Evolutionary conservation across 1,140 invertebrate species (phyloP).

Genomic region (Cotesia vestalis): DNA sequence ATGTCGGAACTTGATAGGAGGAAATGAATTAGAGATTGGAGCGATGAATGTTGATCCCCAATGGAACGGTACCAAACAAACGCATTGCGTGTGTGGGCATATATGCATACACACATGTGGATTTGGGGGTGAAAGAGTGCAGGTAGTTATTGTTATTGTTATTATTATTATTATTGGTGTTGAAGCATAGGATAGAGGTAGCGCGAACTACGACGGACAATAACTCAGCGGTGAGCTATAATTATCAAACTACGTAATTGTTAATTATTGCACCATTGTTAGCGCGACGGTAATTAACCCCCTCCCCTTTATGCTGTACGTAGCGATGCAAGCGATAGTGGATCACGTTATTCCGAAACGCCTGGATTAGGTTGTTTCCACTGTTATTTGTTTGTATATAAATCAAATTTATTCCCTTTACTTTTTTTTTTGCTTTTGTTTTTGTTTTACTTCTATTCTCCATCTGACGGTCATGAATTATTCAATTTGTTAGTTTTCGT

Average conservation of each 20-base stretch:
- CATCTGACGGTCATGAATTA: no score
- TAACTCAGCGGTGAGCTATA: slow-evolving; percentile 54
- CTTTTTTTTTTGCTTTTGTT: no score
- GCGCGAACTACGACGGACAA: slow-evolving; percentile 34
- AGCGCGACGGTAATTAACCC: slow-evolving; percentile 49
- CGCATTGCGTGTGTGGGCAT: not conserved
- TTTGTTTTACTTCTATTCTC: no score
- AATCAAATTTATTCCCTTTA: not conserved
- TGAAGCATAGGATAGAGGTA: not conserved
- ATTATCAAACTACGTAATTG: slow-evolving; percentile 60
- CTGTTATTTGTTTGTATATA: slow-evolving; percentile 1
- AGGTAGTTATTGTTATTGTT: not conserved
- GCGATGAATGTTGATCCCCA: slow-evolving; percentile 1
- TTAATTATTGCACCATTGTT: slow-evolving; percentile 62
- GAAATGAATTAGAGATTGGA: no score
- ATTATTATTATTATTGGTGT: not conserved
- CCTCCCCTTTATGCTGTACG: slow-evolving; percentile 25
- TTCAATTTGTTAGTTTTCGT: no score
- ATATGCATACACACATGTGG: not conserved
- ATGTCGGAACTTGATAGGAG: no score
- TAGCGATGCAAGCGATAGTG: slow-evolving; percentile 5
- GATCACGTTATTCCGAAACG: not conserved
- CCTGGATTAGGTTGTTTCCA: slow-evolving; percentile 6
- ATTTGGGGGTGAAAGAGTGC: not conserved
- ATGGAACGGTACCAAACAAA: not conserved